These are phyloP conservation scores for Chloebia gouldiae DNA, from an alignment of 2,113 vertebrate species.

Conservation along the genomic window DNA sequence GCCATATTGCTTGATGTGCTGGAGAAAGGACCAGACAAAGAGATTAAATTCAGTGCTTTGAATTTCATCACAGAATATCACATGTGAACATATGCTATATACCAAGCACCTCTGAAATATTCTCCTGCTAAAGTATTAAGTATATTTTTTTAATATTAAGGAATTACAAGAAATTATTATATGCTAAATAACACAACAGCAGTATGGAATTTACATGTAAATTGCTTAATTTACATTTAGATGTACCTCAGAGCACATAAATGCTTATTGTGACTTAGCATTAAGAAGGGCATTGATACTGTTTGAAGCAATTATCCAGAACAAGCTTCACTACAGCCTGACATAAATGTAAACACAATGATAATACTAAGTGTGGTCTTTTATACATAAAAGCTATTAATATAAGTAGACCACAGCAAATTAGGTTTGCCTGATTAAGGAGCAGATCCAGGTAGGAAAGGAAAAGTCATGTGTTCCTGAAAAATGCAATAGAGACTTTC, in stretches of 20 bases:
- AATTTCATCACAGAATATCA: not conserved
- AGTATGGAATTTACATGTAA: not conserved
- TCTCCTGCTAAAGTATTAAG: not conserved
- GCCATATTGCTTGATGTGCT: not conserved
- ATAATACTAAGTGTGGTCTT: not conserved
- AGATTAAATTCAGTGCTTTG: not conserved
- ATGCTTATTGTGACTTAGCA: constrained; percentile 1
- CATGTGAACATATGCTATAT: not conserved
- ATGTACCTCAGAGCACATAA: not conserved
- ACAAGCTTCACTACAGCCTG: not conserved
- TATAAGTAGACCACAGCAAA: not conserved
- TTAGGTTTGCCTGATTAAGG: not conserved
- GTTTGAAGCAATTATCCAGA: constrained; percentile 21
- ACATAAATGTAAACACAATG: constrained; percentile 33
- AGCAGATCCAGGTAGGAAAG: not conserved
- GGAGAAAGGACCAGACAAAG: not conserved
- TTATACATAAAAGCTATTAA: not conserved
- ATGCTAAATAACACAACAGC: not conserved
- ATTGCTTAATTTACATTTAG: not conserved
- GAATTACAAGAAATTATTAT: not conserved
- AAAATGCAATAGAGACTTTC: not conserved
- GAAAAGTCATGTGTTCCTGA: not conserved
- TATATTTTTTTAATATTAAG: not conserved
- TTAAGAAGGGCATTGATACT: not conserved
- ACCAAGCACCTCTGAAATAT: not conserved